Base-by-base conservation (phyloP, 2,888 invertebrate species). In the Harpagoxenus sublaevis region DNA sequence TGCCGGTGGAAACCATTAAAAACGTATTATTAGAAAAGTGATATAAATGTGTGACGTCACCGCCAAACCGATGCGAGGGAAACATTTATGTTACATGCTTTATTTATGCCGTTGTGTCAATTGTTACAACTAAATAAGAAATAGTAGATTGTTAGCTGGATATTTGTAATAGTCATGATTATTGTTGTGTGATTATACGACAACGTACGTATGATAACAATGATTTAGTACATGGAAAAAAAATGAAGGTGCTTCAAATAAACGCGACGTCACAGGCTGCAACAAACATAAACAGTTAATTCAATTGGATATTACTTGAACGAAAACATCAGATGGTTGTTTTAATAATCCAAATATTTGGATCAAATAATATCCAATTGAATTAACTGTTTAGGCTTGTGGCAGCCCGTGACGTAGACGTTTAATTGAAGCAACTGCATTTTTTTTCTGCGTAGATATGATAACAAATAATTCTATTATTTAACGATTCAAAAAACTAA, bases 11-110 rank as follows among this genome's bases (percentile, higher is more conserved):
- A 63, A 74, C 89, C 86, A 83, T 88, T 89, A 89, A 88, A 89
- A 89, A 88, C 89, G 82, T 89, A 86, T 89, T 88, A 89, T 89
- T 88, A 89, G 89, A 88, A 89, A 89, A 89, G 89, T 83, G 84
- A 82, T 75, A 71, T 84, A 78, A 89, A 85, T 83, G 83, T 62
- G 74, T 81, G 86, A 86, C 89, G 53, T 79, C 42, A 39, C 5
- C 39, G 70, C 31, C 68, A 62, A 62, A 35, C 70, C 53, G 68
- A 62, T 45, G 83, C 48, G 66, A 85, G 77, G 66, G 18, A 60
- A 12, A 39, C 35, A 79, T 85, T 88, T 60, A 51, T 71, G 81
- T 62, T 63, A 66, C 55, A 15, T 48, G 10, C n/a, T 53, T 53
- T 77, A 55, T 71, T 79, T 79, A 63, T 31, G 35, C 48, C 15